Evolutionary conservation across 1,140 invertebrate genomes (phyloP).

Genomic region (Cydia pomonella): DNA sequence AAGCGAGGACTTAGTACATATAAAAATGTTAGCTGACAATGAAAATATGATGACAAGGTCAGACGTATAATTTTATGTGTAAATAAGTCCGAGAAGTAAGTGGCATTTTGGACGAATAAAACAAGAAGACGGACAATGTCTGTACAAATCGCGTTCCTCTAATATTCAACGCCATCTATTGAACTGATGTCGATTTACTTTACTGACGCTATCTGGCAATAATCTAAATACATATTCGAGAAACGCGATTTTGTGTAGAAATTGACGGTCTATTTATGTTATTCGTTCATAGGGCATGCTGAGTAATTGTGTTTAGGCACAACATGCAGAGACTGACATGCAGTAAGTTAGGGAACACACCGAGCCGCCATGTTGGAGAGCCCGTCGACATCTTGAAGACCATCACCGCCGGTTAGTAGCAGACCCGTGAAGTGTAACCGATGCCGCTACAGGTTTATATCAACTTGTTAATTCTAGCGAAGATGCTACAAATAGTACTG

Average conservation of each 20-base stretch:
- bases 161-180: no score
- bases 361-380: constrained; percentile 2
- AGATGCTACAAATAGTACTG: not conserved
- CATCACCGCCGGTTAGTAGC: constrained; percentile 1
- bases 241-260: no score
- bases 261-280: no score
- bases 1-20: not conserved
- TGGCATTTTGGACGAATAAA: no score
- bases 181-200: no score
- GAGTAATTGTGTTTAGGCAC: not conserved
- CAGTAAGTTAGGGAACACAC: constrained; percentile 16
- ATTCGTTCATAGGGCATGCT: not conserved
- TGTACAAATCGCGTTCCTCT: no score
- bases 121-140: no score
- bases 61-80: not conserved
- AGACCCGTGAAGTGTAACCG: not conserved
- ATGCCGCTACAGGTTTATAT: constrained; percentile 10
- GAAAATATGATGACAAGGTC: not conserved
- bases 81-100: not conserved
- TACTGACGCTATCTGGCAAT: no score
- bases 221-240: no score
- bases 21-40: not conserved
- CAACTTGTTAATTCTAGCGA: constrained; percentile 6
- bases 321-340: not conserved
- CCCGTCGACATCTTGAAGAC: not conserved